Conservation (phyloP, 2,113 vertebrate species). For the Sceloporus tristichus region DNA sequence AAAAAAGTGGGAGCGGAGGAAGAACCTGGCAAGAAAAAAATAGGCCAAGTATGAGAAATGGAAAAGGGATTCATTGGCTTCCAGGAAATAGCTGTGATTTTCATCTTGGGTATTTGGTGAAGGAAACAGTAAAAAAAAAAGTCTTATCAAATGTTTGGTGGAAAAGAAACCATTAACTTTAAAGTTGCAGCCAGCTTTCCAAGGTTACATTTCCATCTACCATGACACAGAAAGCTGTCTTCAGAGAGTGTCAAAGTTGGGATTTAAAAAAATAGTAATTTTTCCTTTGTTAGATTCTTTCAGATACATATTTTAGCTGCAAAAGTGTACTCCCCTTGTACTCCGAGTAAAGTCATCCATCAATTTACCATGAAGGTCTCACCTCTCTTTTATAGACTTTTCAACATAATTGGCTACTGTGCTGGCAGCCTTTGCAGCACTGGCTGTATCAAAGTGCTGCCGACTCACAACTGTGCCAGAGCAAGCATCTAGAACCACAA, state of each 20-base stretch:
- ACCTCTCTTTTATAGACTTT: constrained; percentile 67
- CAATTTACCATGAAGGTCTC: neutral
- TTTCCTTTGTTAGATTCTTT: constrained; percentile 24
- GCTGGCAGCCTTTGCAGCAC: constrained; percentile 7
- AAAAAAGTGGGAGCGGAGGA: neutral
- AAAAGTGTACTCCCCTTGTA: constrained; percentile 23
- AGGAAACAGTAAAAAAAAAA: neutral
- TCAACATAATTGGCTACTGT: constrained; percentile 58
- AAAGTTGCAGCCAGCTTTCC: constrained; percentile 31
- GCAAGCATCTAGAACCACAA: constrained; percentile 51
- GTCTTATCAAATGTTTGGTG: constrained; percentile 36
- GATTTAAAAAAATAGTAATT: no score
- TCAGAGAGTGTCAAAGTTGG: neutral
- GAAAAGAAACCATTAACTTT: constrained; percentile 28
- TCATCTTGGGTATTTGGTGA: neutral
- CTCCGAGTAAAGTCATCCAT: constrained; percentile 14
- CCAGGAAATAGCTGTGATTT: constrained; percentile 54
- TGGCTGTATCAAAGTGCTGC: constrained; percentile 52
- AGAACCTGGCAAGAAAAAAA: constrained; percentile 46
- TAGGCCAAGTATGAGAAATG: constrained; percentile 56
- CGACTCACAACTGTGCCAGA: constrained; percentile 53
- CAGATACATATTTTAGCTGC: constrained; percentile 22
- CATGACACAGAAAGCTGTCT: neutral
- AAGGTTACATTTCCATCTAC: constrained; percentile 16
- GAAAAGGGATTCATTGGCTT: constrained; percentile 65